Evolutionary conservation across 2,888 invertebrate genomes (phyloP).

Genomic region (Drosophila koepferae): DNA sequence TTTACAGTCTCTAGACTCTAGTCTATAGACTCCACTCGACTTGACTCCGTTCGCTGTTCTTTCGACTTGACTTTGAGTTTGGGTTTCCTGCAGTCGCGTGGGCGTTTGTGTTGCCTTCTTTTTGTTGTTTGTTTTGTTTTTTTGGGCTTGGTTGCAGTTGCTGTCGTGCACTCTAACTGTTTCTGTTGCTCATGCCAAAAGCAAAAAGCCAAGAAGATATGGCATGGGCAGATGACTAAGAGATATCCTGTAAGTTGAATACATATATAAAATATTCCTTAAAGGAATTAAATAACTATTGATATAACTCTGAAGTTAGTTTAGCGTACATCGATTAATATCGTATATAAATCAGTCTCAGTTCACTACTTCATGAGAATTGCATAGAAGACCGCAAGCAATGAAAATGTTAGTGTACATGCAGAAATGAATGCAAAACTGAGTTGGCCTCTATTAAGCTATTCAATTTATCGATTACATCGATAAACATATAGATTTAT

Average conservation of each 20-base stretch:
- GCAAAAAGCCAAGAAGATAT: conserved; percentile 7
- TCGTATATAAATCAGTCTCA: neutral
- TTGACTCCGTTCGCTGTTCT: conserved; percentile 72
- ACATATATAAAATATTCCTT: too few relatives aligned
- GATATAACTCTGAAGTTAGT: neutral
- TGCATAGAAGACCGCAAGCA: conserved; percentile 1
- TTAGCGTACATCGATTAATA: neutral
- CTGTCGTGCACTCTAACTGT: conserved; percentile 68
- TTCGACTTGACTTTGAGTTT: conserved; percentile 72
- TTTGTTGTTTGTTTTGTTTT: neutral
- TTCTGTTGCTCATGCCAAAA: conserved; percentile 69
- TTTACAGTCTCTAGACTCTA: neutral
- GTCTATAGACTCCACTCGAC: conserved; percentile 44
- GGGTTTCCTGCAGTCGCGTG: conserved; percentile 60
- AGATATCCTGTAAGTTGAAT: neutral
- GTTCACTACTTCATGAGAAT: neutral
- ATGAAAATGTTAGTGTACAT: too few relatives aligned
- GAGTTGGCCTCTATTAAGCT: too few relatives aligned
- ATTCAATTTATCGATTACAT: neutral
- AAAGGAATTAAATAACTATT: neutral
- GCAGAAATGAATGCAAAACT: too few relatives aligned
- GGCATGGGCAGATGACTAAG: neutral
- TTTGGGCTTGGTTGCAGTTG: conserved; percentile 63
- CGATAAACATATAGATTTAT: too few relatives aligned
- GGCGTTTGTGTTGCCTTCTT: conserved; percentile 43